Evolutionary conservation across 2,113 vertebrate genomes (phyloP).

Genomic region (Scomber japonicus): DNA sequence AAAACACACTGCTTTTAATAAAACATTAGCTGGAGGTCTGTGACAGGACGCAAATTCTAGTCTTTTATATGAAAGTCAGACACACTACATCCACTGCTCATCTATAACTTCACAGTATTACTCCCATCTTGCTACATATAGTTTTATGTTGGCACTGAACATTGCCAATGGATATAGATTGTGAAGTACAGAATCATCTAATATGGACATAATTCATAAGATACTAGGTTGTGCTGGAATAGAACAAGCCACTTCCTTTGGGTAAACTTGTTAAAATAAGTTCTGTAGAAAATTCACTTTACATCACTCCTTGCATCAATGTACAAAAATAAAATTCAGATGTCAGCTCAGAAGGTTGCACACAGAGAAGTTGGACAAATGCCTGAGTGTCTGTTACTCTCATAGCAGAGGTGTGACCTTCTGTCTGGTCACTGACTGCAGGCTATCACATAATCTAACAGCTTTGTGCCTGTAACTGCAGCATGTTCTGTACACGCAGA

Average conservation of each 20-base stretch:
- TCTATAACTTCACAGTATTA: too few species aligned
- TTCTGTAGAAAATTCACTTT: neutral
- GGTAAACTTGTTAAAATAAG: neutral
- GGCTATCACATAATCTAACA: slow-evolving; percentile 58
- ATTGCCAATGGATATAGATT: too few species aligned
- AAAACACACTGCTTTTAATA: too few species aligned
- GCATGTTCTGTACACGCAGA: slow-evolving; percentile 42
- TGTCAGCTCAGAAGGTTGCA: slow-evolving; percentile 29
- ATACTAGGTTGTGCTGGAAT: neutral
- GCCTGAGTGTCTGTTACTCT: neutral
- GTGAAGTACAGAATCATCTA: too few species aligned
- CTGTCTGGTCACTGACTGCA: slow-evolving; percentile 35
- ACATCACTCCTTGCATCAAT: neutral
- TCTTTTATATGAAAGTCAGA: too few species aligned
- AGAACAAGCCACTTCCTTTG: neutral
- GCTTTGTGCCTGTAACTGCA: slow-evolving; percentile 47
- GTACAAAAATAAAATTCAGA: slow-evolving; percentile 2
- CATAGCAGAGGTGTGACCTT: slow-evolving; percentile 59
- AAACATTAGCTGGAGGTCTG: too few species aligned
- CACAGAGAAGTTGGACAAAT: slow-evolving; percentile 4
- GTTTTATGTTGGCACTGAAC: too few species aligned
- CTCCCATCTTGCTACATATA: too few species aligned
- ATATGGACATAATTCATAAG: too few species aligned
- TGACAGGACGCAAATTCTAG: too few species aligned
- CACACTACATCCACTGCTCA: too few species aligned